Percentiles rank a stretch among this genome's conserved stretches.
phyloP scores from a whole-genome alignment of 2,113 vertebrate species.

The Chroicocephalus ridibundus region DNA sequence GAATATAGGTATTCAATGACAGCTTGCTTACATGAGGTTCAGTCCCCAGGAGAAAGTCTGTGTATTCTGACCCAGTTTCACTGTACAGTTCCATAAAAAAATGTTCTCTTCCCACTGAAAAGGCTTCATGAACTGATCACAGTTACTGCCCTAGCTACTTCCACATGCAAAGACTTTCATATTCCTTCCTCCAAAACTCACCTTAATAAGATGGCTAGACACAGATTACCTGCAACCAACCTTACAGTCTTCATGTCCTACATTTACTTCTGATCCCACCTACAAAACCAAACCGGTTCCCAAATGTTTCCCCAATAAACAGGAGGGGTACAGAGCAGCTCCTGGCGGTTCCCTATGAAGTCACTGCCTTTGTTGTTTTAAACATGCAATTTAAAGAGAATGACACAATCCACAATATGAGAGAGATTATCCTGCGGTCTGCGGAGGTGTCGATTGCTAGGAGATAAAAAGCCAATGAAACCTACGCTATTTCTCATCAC shows the following conservation, averaged over 20 bases:
- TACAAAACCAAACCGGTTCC: slow-evolving; percentile 76
- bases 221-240: slow-evolving; percentile 10
- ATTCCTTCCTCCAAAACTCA: background rate
- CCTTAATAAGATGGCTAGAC: slow-evolving; percentile 36
- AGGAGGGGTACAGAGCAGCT: slow-evolving; percentile 49
- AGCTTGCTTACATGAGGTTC: background rate
- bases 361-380: slow-evolving; percentile 76
- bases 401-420: slow-evolving; percentile 64
- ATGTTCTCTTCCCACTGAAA: background rate
- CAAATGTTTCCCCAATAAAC: slow-evolving; percentile 52
- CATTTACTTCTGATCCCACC: slow-evolving; percentile 67
- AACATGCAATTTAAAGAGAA: slow-evolving; percentile 73
- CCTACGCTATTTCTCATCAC: slow-evolving; percentile 30
- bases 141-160: background rate
- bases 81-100: background rate
- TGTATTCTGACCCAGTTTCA: background rate
- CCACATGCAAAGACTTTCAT: slow-evolving; percentile 17
- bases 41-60: background rate
- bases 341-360: slow-evolving; percentile 71
- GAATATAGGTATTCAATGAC: background rate
- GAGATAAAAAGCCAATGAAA: slow-evolving; percentile 53
- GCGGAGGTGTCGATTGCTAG: slow-evolving; percentile 52
- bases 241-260: slow-evolving; percentile 49
- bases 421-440: slow-evolving; percentile 57
- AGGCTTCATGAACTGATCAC: background rate